Percentiles rank a stretch among this genome's conserved stretches.
Evolutionary conservation across 2,113 vertebrate species (phyloP).

Genomic region (Sorex araneus): DNA sequence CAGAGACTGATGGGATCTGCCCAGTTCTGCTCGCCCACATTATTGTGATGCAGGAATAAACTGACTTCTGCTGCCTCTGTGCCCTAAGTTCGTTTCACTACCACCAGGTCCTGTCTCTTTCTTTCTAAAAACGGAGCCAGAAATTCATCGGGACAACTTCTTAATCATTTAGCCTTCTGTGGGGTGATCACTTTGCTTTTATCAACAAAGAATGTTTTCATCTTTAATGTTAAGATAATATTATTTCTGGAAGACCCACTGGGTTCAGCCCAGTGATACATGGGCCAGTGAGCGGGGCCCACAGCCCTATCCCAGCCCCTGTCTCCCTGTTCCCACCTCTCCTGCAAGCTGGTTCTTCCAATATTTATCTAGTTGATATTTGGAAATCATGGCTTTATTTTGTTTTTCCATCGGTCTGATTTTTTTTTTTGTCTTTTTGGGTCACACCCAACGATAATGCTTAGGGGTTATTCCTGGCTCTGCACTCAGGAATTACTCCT

Average conservation of each 20-base stretch:
- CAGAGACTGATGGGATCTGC: not conserved
- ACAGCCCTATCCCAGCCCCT: not conserved
- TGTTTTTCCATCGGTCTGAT: constrained; percentile 27
- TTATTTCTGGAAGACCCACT: constrained; percentile 52
- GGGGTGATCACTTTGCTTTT: constrained; percentile 40
- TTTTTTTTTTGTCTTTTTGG: constrained; percentile 12
- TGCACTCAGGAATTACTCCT: too few species aligned
- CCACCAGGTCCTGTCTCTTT: not conserved
- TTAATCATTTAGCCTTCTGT: not conserved
- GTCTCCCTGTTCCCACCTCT: not conserved
- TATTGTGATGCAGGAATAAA: not conserved
- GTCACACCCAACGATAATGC: too few species aligned
- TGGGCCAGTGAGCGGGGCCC: not conserved
- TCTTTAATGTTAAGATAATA: constrained; percentile 73
- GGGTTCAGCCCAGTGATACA: not conserved
- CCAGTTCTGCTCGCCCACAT: not conserved
- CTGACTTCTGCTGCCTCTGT: not conserved
- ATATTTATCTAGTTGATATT: constrained; percentile 32
- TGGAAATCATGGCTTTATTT: constrained; percentile 49
- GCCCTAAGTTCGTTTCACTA: not conserved
- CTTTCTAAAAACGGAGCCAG: not conserved
- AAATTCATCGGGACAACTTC: not conserved
- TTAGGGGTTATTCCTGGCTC: too few species aligned
- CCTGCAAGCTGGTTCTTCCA: not conserved
- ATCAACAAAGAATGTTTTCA: constrained; percentile 53